Evolutionary conservation across 2,113 vertebrate genomes (phyloP).

Genomic region (rat (Rattus norvegicus)): GRCr8 NC_086023.1:148810001-148810500

Average conservation of each 20-base stretch:
- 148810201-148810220: background rate
- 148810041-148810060: background rate
- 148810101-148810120: background rate
- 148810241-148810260: background rate
- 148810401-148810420: background rate
- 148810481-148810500: conserved; percentile 44
- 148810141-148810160: background rate
- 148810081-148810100: no score
- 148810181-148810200: rapidly evolving
- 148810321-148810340: rapidly evolving
- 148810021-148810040: rapidly evolving
- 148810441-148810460: conserved; percentile 55
- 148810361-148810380: background rate
- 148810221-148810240: background rate
- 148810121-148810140: no score
- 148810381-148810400: background rate
- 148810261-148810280: background rate
- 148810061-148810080: background rate
- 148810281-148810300: background rate
- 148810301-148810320: background rate
- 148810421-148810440: conserved; percentile 38
- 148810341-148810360: background rate
- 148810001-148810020: background rate
- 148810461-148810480: conserved; percentile 62
- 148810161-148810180: rapidly evolving